These are phyloP conservation scores for Valencia hispanica DNA, from an alignment of 2,797 vertebrate species.

Conservation along the genomic window DNA sequence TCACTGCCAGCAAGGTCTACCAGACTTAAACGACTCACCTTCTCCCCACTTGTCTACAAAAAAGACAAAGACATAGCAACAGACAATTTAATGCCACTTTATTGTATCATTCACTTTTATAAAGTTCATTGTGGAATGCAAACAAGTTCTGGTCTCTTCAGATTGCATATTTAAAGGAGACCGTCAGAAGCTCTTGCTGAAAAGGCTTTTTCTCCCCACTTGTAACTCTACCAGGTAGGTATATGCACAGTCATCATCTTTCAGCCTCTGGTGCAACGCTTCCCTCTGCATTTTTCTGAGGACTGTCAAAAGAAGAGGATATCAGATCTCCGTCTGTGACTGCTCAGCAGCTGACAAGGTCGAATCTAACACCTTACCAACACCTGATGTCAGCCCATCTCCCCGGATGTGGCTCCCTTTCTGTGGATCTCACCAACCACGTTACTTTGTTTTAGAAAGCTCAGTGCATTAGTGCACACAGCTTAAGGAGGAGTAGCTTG, in stretches of 20 bases:
- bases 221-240: slow-evolving; percentile 1
- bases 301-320: slow-evolving; percentile 25
- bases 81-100: neutral
- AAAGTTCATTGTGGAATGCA: neutral
- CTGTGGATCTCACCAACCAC: neutral
- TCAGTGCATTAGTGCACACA: neutral
- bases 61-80: neutral
- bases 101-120: neutral
- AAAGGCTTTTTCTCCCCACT: slow-evolving; percentile 4
- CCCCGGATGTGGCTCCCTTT: slow-evolving; percentile 4
- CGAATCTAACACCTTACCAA: slow-evolving; percentile 50
- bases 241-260: slow-evolving; percentile 14
- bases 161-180: neutral
- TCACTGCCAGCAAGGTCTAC: slow-evolving; percentile 98
- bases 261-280: slow-evolving; percentile 26
- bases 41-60: slow-evolving; percentile 90
- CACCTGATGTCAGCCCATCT: slow-evolving; percentile 25
- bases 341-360: slow-evolving; percentile 45
- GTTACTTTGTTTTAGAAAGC: neutral
- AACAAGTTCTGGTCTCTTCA: neutral
- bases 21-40: slow-evolving; percentile 96
- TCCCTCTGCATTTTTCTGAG: slow-evolving; percentile 14
- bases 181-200: neutral
- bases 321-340: slow-evolving; percentile 29
- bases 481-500: neutral